Evolutionary conservation across 2,797 vertebrate species (phyloP).

Genomic region (Hipposideros larvatus): DNA sequence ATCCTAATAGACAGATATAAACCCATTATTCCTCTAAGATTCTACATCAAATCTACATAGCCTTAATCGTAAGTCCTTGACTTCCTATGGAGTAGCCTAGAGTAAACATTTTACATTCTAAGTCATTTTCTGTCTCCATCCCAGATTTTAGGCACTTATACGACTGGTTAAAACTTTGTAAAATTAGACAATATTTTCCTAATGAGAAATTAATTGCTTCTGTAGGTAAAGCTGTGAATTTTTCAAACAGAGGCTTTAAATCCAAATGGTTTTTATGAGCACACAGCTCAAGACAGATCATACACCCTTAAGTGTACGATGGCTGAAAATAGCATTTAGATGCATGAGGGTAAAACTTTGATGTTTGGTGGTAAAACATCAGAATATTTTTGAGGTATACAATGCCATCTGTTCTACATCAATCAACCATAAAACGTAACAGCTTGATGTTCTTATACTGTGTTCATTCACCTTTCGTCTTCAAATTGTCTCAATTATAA

Average conservation of each 20-base stretch:
- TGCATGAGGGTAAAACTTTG: background rate
- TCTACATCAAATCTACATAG: background rate
- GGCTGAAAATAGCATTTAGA: constrained; percentile 16
- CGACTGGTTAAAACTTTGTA: background rate
- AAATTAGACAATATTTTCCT: background rate
- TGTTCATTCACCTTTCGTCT: constrained; percentile 36
- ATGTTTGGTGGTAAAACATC: background rate
- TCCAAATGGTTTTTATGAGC: background rate
- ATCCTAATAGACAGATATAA: background rate
- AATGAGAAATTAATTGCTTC: background rate
- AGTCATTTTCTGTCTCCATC: background rate
- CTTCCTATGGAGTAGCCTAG: background rate
- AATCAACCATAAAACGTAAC: background rate
- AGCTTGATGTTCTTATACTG: constrained; percentile 16
- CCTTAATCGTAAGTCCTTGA: background rate
- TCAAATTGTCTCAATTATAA: constrained; percentile 11
- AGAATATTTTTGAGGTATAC: background rate
- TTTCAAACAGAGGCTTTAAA: background rate
- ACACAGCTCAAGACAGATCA: background rate
- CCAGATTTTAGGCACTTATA: constrained; percentile 12
- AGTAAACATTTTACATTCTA: constrained; percentile 1
- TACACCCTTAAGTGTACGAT: background rate
- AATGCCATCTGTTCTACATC: constrained; percentile 17
- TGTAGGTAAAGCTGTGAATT: background rate
- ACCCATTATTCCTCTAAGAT: background rate